Percentiles rank a stretch among this genome's conserved stretches.
These are phyloP conservation scores for Leptopilina myrica DNA, from an alignment of 2,888 invertebrate species.

Conservation along the genomic window DNA sequence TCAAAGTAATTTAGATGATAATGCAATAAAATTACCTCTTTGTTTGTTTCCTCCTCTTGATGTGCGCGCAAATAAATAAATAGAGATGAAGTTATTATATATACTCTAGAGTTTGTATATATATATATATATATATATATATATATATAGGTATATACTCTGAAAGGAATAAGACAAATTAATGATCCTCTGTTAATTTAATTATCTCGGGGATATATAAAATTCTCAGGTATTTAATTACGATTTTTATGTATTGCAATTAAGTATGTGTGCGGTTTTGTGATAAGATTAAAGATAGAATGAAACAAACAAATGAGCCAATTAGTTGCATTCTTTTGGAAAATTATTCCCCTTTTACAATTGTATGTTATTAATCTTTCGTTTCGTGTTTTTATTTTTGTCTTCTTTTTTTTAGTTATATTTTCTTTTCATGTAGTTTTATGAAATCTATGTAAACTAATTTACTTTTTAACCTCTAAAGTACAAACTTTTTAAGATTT, in stretches of 20 bases:
- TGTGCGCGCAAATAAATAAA: no score
- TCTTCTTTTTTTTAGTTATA: no score
- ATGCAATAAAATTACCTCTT: no score
- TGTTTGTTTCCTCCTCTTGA: no score
- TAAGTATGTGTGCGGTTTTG: neutral
- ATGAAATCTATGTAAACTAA: no score
- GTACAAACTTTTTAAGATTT: no score
- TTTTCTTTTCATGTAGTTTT: no score
- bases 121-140: no score
- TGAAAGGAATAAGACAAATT: neutral
- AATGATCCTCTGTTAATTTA: slow-evolving; percentile 24
- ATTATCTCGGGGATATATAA: slow-evolving; percentile 21
- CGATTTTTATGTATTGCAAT: slow-evolving; percentile 30
- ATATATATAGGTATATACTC: neutral
- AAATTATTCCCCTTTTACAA: neutral
- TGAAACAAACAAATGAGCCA: slow-evolving; percentile 12
- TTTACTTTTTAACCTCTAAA: no score
- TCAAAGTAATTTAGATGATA: no score
- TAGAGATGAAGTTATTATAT: no score
- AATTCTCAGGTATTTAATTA: slow-evolving; percentile 13
- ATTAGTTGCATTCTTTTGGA: slow-evolving; percentile 16
- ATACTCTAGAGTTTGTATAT: no score
- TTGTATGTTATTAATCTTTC: neutral
- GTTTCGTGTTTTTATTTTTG: neutral
- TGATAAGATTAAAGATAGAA: neutral